Evolutionary conservation across 2,113 vertebrate species (phyloP), one percentile per base, ranked within the genome.

Genomic region (Brachyistius frenatus): DNA sequence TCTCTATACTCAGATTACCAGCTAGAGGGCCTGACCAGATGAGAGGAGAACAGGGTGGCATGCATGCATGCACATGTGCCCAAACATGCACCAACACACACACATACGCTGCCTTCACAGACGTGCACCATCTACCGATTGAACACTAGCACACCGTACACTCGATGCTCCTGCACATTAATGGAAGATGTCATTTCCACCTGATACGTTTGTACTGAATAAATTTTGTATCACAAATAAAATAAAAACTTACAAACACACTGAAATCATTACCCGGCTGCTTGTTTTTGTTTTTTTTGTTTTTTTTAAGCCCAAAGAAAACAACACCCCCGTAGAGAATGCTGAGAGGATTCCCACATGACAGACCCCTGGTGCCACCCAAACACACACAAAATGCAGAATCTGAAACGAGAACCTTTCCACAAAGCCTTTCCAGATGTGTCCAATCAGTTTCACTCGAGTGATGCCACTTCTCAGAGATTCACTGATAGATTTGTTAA

Each of bases 371-470:
- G 60, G 67, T 52, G 66, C 77, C 73, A 86, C 70, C 69, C 50
- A 75, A 57, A 83, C 74, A 86, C 70, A 85, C 72, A 83, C 76
- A 86, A 81, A 80, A 66, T 63, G 73, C 76, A 67, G 62, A 13
- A 67, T 81, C 67, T 74, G 32, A 65, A 73, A 83, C 68, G 37
- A 61, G 67, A 86, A 52, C 56, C 76, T 80, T 78, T 65, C 36
- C 62, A 66, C 64, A 86, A 94, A 94, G 74, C 53, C 84, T 90
- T 94, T 91, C 92, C 93, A 95, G 93, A 94, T 95, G 93, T 92
- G 77, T 49, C 39, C 23, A 86, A 86, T 90, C 77, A 70, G 64
- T 86, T 88, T 78, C 41, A 70, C 35, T 61, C 66, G 64, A 87
- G 53, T 47, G 47, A 87, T 30, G 60, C 33, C 71, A 58, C 71